phyloP scores from a whole-genome alignment of 2,888 invertebrate species.

The Unio delphinus region DNA sequence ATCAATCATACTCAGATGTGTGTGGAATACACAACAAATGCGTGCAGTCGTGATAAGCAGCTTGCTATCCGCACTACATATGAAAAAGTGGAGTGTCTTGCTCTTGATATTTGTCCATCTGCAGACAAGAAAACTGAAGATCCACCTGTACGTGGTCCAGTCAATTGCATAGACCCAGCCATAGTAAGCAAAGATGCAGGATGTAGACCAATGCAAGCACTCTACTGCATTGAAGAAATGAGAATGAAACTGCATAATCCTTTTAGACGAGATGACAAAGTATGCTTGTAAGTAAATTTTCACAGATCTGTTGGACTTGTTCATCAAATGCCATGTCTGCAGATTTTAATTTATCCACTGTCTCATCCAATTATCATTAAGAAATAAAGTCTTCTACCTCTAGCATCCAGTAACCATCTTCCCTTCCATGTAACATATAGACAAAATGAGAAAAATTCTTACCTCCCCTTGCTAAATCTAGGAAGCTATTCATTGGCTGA shows the following conservation, averaged over 20 bases:
- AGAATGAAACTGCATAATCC: slow-evolving; percentile 6
- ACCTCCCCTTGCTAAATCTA: no score
- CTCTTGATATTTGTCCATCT: slow-evolving; percentile 23
- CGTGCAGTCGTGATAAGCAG: slow-evolving; percentile 5
- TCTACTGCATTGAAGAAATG: slow-evolving; percentile 11
- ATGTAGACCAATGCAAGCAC: slow-evolving; percentile 9
- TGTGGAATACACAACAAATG: slow-evolving; percentile 6
- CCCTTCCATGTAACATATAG: no score
- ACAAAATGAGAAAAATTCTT: no score
- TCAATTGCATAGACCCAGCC: slow-evolving; percentile 19
- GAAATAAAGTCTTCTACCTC: no score
- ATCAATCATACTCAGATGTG: slow-evolving; percentile 11
- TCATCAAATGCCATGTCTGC: no score
- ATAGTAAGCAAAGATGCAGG: slow-evolving; percentile 7
- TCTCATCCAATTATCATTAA: no score
- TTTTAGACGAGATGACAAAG: slow-evolving; percentile 5
- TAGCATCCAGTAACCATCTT: no score
- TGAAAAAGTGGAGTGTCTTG: slow-evolving; percentile 22
- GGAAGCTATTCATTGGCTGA: no score
- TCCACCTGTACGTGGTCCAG: slow-evolving; percentile 15
- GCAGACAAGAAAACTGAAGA: slow-evolving; percentile 3
- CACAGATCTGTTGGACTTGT: no score
- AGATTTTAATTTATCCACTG: no score
- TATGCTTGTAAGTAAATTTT: slow-evolving; percentile 15
- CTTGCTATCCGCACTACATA: slow-evolving; percentile 14